Base-by-base conservation (phyloP, 2,888 invertebrate species). In the Clivina fossor region DNA sequence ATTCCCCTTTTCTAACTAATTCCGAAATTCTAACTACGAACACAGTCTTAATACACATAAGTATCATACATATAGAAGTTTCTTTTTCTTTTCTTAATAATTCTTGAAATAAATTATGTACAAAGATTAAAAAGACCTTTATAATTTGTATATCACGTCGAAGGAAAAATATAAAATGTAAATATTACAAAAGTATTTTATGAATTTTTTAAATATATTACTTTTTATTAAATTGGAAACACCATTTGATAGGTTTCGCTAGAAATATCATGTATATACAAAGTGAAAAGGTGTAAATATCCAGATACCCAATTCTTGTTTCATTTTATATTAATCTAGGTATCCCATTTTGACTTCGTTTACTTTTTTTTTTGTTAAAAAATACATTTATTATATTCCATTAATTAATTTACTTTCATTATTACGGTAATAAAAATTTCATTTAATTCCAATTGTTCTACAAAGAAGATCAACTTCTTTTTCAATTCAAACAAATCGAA, bases 61-160 rank as follows among this genome's bases (percentile, higher is more conserved):
- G 66, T 60, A 65, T 63, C 63, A 65, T 70, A 72, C 72, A 72
- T 72, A 71, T 71, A 72, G 65, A 64, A 65, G 69, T 68, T 68
- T 69, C 68, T 64, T 64, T 68, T 69, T 65, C 64, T n/a, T n/a
- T n/a, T n/a, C n/a, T n/a, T n/a, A n/a, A n/a, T n/a, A n/a, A n/a
- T n/a, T n/a, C n/a, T n/a, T 67, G 65, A 71, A 71, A 71, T 70
- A 69, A 71, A 70, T 65, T 71, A 71, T 71, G 63, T 70, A 71
- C 71, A 71, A 24, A 53, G 63, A 65, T 68, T 69, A 70, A 66
- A 65, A 69, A 69, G 64, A 56, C 53, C 38, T 57, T 56, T 49
- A 56, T 51, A 33, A 51, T 44, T 58, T 58, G 56, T 66, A 64
- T 69, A 69, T 69, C 69, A 69, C 68, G 67, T 67, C 66, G 63